Conservation (phyloP, 2,888 invertebrate genomes). For the Branchinecta sandiegonensis region DNA sequence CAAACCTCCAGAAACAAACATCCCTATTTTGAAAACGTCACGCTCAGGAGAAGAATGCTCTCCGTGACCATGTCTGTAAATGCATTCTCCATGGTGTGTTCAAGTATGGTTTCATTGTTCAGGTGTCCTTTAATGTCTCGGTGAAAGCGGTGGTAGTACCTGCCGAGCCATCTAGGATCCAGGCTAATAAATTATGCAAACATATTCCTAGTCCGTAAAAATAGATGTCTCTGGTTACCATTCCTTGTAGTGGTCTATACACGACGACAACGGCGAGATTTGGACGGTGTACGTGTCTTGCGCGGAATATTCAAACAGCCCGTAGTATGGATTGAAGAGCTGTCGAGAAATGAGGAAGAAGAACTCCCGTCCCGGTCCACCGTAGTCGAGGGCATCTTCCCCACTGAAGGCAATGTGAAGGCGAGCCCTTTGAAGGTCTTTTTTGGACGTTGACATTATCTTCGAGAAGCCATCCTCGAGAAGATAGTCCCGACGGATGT, state of each 20-base stretch:
- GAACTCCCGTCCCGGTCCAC: constrained; percentile 92
- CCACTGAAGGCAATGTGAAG: constrained; percentile 70
- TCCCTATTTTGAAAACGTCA: too few relatives aligned
- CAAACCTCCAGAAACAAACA: too few relatives aligned
- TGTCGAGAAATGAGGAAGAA: constrained; percentile 94
- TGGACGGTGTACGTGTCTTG: constrained; percentile 88
- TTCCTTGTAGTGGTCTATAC: constrained; percentile 91
- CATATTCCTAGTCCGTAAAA: not conserved
- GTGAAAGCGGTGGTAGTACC: too few relatives aligned
- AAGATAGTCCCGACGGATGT: constrained; percentile 80
- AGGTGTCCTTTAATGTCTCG: too few relatives aligned
- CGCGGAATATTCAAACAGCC: constrained; percentile 93
- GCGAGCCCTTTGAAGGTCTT: constrained; percentile 86
- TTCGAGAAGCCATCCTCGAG: constrained; percentile 91
- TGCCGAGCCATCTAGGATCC: too few relatives aligned
- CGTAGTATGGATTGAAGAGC: constrained; percentile 95
- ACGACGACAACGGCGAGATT: constrained; percentile 64
- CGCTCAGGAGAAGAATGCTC: too few relatives aligned
- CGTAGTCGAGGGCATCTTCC: constrained; percentile 94
- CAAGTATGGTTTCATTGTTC: too few relatives aligned
- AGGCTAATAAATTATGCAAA: too few relatives aligned
- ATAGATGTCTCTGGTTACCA: constrained; percentile 47
- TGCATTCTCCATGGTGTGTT: too few relatives aligned
- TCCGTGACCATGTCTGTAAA: too few relatives aligned
- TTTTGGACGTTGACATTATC: constrained; percentile 90